Evolutionary conservation across 30 jellyfish, hydroid and myxozoan species (phyloP).

Genomic region (Turritopsis dohrnii): DNA sequence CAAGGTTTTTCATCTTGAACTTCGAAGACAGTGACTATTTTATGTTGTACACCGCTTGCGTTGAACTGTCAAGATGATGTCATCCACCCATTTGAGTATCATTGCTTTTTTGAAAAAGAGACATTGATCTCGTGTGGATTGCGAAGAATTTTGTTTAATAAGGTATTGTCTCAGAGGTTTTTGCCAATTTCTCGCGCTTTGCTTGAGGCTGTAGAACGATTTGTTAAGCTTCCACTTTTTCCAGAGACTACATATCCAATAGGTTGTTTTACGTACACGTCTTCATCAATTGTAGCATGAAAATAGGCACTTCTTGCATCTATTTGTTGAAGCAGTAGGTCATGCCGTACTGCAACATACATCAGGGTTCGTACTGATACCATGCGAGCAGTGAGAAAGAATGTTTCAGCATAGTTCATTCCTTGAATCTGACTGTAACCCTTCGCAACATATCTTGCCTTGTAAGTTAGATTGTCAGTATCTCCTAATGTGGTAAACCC

Average conservation of each 20-base stretch:
- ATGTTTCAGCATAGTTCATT: constrained; percentile 25
- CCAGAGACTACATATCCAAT: constrained; percentile 22
- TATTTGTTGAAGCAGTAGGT: constrained; percentile 28
- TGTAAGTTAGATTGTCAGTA: constrained; percentile 28
- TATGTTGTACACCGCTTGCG: neutral
- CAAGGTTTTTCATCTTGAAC: constrained; percentile 45
- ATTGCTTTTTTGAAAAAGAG: no score
- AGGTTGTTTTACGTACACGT: constrained; percentile 33
- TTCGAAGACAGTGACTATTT: constrained; percentile 3
- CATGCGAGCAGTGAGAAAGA: constrained; percentile 42
- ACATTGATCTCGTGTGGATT: no score
- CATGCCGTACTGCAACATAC: constrained; percentile 29
- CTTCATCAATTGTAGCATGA: constrained; percentile 37
- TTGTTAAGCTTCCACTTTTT: constrained; percentile 52
- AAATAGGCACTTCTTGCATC: constrained; percentile 47
- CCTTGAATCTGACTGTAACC: constrained; percentile 17
- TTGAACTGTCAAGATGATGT: constrained; percentile 30
- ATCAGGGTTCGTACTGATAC: constrained; percentile 34
- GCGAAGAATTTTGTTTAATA: neutral
- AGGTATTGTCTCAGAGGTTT: constrained; percentile 8
- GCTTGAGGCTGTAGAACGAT: constrained; percentile 60
- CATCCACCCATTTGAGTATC: constrained; percentile 39
- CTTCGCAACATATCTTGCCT: constrained; percentile 56
- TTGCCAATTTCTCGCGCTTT: constrained; percentile 66
- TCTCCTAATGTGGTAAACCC: constrained; percentile 44